A percentile compares a stretch with the other conserved stretches of the same genome.
These are phyloP conservation scores for Thelaira solivaga DNA, from an alignment of 2,888 invertebrate genomes.

Conservation along the genomic window DNA sequence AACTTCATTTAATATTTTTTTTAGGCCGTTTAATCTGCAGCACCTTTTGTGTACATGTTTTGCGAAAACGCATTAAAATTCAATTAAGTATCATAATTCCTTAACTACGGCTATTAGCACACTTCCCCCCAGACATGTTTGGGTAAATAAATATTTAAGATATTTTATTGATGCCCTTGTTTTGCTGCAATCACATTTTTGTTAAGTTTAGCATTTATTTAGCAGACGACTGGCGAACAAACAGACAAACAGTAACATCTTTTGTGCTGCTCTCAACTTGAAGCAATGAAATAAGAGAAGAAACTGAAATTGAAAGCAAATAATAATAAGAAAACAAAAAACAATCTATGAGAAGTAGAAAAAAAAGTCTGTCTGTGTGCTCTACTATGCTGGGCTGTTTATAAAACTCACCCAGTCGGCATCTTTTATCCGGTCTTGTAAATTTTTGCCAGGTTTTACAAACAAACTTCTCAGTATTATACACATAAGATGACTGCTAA, in stretches of 20 bases:
- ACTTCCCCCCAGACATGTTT: conserved; percentile 40
- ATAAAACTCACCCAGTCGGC: conserved; percentile 62
- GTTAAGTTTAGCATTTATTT: conserved; percentile 32
- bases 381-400: conserved; percentile 30
- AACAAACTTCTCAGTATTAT: conserved; percentile 32
- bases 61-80: not conserved
- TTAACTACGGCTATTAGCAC: conserved; percentile 20
- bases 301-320: conserved; percentile 35
- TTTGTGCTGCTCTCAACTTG: not conserved
- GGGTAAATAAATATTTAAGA: conserved; percentile 49
- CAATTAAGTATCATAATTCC: conserved; percentile 1
- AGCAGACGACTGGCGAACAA: conserved; percentile 1
- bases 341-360: conserved; percentile 44
- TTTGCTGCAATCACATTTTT: conserved; percentile 55
- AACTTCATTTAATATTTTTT: no score
- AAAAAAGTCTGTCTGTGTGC: conserved; percentile 22
- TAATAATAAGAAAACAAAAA: not conserved
- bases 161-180: conserved; percentile 60
- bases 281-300: conserved; percentile 31
- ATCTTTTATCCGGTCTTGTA: conserved; percentile 55
- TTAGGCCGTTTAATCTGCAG: not conserved
- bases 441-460: conserved; percentile 41
- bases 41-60: not conserved
- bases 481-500: conserved; percentile 41
- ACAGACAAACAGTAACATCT: not conserved